Evolutionary conservation across 2,113 vertebrate genomes (phyloP).

Genomic region (Amphiprion percula): DNA sequence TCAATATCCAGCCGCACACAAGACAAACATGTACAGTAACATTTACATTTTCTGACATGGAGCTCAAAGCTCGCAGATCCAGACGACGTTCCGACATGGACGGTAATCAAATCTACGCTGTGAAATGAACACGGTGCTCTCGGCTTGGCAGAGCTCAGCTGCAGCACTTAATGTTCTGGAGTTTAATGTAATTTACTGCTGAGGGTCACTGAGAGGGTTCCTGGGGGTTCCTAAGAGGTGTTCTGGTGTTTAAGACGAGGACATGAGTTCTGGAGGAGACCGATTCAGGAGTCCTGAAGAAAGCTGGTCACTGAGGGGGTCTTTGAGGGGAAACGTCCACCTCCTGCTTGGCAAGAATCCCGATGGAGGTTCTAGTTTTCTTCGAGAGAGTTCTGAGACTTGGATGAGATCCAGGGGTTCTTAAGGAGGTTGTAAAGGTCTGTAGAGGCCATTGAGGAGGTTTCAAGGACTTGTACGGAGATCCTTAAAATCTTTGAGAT

Average conservation of each 20-base stretch:
- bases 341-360: no score
- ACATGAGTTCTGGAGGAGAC: no score
- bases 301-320: no score
- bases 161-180: slow-evolving; percentile 1
- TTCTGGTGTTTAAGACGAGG: background rate
- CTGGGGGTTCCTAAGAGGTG: background rate
- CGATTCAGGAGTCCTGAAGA: no score
- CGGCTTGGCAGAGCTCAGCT: background rate
- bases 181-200: slow-evolving; percentile 33
- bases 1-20: slow-evolving; percentile 37
- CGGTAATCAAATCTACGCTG: background rate
- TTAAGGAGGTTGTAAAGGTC: no score
- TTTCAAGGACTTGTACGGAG: no score
- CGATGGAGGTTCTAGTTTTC: no score
- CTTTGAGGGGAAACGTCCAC: no score
- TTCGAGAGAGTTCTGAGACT: no score
- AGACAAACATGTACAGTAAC: slow-evolving; percentile 48
- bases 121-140: background rate
- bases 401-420: no score
- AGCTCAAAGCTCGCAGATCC: slow-evolving; percentile 7
- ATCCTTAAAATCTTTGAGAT: no score
- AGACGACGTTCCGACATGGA: background rate
- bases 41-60: slow-evolving; percentile 39
- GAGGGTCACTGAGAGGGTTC: background rate
- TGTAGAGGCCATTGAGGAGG: no score